Evolutionary conservation across 2,113 vertebrate genomes (phyloP).

Genomic region (Plectropomus leopardus): DNA sequence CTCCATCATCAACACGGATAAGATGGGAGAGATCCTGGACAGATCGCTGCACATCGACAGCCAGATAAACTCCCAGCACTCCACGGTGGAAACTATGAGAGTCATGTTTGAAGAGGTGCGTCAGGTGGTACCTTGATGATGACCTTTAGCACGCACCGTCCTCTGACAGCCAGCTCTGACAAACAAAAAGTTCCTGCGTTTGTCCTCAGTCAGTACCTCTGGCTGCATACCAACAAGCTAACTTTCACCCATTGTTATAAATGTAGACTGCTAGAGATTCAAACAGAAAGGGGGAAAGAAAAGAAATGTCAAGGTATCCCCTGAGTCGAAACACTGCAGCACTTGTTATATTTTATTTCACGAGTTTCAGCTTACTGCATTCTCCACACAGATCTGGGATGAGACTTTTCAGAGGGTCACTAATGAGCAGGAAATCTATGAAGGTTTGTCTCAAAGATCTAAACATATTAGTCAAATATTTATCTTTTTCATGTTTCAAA

Average conservation of each 20-base stretch:
- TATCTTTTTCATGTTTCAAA: not conserved
- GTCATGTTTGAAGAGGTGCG: slow-evolving; percentile 91
- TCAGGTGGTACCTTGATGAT: slow-evolving; percentile 8
- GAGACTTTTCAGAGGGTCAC: slow-evolving; percentile 93
- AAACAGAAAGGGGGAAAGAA: slow-evolving; percentile 21
- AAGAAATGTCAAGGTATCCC: slow-evolving; percentile 10
- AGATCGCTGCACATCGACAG: slow-evolving; percentile 89
- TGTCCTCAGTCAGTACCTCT: not conserved
- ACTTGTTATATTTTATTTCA: not conserved
- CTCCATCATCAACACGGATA: slow-evolving; percentile 92
- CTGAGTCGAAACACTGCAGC: not conserved
- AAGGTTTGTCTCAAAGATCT: slow-evolving; percentile 85
- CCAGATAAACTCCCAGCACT: slow-evolving; percentile 88
- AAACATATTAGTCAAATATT: fast-evolving
- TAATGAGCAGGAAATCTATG: slow-evolving; percentile 95
- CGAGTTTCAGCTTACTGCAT: not conserved
- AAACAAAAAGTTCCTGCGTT: not conserved
- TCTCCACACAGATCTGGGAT: slow-evolving; percentile 90
- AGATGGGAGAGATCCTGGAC: slow-evolving; percentile 90
- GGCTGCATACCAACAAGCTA: slow-evolving; percentile 9
- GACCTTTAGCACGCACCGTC: slow-evolving; percentile 36
- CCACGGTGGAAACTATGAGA: slow-evolving; percentile 89
- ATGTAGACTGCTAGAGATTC: not conserved
- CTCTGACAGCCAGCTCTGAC: not conserved
- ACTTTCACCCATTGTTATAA: not conserved